Conservation (phyloP, 2,797 vertebrate genomes). For the Molossus alvarezi region DNA sequence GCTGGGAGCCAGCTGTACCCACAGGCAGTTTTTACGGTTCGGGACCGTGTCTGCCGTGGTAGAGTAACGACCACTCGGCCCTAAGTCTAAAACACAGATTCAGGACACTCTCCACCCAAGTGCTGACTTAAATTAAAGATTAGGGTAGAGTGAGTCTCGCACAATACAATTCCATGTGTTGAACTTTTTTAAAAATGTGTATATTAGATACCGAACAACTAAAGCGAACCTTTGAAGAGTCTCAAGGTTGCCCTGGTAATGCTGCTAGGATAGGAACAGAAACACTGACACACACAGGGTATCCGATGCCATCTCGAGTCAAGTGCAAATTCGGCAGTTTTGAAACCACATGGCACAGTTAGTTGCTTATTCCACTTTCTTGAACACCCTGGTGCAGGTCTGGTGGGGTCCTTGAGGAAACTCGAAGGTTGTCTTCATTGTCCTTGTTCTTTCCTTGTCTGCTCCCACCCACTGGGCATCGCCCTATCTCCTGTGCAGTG, state of each 20-base stretch:
- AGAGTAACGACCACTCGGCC: conserved; percentile 62
- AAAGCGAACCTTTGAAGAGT: conserved; percentile 83
- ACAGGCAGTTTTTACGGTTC: conserved; percentile 42
- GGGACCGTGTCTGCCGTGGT: conserved; percentile 69
- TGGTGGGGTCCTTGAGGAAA: conserved; percentile 76
- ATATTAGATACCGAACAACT: conserved; percentile 83
- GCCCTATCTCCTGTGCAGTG: neutral
- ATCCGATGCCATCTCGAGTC: conserved; percentile 74
- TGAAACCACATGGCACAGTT: conserved; percentile 61
- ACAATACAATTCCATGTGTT: conserved; percentile 81
- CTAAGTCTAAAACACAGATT: conserved; percentile 79
- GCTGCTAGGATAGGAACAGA: conserved; percentile 79
- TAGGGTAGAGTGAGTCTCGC: conserved; percentile 85
- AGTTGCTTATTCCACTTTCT: conserved; percentile 25
- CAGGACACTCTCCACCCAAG: conserved; percentile 84
- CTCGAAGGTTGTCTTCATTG: conserved; percentile 54
- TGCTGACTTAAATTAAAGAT: conserved; percentile 83
- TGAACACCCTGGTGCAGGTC: conserved; percentile 50
- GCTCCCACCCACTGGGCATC: neutral
- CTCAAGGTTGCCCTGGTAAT: conserved; percentile 83
- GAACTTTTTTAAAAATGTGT: conserved; percentile 83
- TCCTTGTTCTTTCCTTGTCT: conserved; percentile 4
- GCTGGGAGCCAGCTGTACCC: neutral
- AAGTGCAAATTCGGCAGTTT: conserved; percentile 73
- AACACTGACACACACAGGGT: conserved; percentile 83